These are phyloP conservation scores for Ellobium chinense DNA, from an alignment of 2,888 invertebrate species.

Conservation along the genomic window DNA sequence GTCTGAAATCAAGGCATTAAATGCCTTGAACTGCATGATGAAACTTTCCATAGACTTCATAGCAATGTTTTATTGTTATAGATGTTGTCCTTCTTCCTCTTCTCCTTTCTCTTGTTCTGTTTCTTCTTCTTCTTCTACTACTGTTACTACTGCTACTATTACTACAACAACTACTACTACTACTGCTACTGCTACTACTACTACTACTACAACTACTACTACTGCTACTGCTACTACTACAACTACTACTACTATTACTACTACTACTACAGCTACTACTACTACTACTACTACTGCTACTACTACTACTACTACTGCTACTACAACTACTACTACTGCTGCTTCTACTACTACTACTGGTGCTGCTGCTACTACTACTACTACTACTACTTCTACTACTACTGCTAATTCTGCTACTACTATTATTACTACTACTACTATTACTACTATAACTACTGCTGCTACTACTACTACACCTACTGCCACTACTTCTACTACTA, in stretches of 20 bases:
- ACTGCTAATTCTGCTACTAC: too few relatives aligned
- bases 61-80: neutral
- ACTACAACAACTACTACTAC: neutral
- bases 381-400: too few relatives aligned
- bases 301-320: too few relatives aligned
- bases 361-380: too few relatives aligned
- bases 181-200: neutral
- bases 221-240: constrained; percentile 4
- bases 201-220: neutral
- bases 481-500: too few relatives aligned
- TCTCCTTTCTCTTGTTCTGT: neutral
- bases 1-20: too few relatives aligned
- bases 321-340: too few relatives aligned
- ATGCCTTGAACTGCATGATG: too few relatives aligned
- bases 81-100: neutral
- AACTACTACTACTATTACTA: neutral
- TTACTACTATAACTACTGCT: too few relatives aligned
- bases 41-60: too few relatives aligned
- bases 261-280: neutral
- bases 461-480: too few relatives aligned
- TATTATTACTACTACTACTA: too few relatives aligned
- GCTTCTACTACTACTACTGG: neutral
- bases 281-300: constrained; percentile 14
- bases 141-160: neutral
- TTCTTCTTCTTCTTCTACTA: neutral